These are phyloP conservation scores for Lamprotornis superbus DNA, from an alignment of 2,113 vertebrate genomes.

Conservation along the genomic window DNA sequence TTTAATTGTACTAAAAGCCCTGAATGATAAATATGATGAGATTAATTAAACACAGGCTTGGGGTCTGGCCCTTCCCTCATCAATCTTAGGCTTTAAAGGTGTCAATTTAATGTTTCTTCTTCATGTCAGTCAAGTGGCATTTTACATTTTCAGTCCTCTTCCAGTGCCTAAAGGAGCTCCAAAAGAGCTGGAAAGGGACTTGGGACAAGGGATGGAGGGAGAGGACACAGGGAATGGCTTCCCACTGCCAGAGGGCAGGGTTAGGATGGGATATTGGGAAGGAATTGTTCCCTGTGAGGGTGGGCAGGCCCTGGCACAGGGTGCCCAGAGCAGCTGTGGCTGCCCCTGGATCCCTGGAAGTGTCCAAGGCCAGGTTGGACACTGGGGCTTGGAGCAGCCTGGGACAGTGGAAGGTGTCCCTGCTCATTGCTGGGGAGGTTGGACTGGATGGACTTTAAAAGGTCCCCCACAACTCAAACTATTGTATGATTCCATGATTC, in stretches of 20 bases:
- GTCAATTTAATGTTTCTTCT: background rate
- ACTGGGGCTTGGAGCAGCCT: accelerated
- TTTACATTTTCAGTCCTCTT: background rate
- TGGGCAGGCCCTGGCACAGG: accelerated
- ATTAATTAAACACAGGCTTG: background rate
- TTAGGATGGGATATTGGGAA: accelerated
- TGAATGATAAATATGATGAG: background rate
- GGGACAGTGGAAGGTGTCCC: background rate
- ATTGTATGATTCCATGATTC: background rate
- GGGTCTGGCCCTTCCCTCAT: background rate
- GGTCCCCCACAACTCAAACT: background rate
- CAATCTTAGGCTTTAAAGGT: background rate
- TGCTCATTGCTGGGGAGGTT: background rate
- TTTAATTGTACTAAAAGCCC: background rate
- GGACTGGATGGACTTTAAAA: background rate
- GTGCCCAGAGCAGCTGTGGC: background rate
- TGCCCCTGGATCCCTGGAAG: background rate
- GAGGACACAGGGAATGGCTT: background rate
- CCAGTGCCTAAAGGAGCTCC: background rate
- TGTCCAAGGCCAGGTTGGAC: accelerated
- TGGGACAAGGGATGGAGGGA: background rate
- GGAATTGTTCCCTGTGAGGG: accelerated
- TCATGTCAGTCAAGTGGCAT: background rate
- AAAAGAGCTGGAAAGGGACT: background rate
- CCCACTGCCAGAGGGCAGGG: background rate